Base-by-base conservation (phyloP, 2,888 invertebrate genomes). In the Epinotia nisella region DNA sequence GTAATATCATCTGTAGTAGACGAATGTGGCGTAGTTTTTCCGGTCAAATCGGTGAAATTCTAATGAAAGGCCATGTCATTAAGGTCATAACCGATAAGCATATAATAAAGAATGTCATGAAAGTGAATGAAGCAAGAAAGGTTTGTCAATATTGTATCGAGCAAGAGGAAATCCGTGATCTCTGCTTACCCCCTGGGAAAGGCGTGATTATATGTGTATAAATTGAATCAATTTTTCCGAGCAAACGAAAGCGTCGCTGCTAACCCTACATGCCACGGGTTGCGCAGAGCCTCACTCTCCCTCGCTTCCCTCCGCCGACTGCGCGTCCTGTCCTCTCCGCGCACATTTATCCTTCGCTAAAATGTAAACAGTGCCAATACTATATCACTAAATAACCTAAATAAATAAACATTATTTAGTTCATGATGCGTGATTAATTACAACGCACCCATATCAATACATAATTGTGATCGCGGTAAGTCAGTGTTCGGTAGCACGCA, bases 271-370 rank as follows among this genome's bases (percentile, higher is more conserved):
- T 66, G 80, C 75, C 79, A 82, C 83, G 82, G 85, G 80, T 41
- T 91, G 90, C 92, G 92, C 89, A 85, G 80, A 85, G 80, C 85
- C 89, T 90, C 93, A 90, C 86, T 85, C 83, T 81, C 78, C 77
- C 82, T 80, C 84, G 85, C 90, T 83, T 86, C 83, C 86, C 84
- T 81, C 79, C 81, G 78, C 83, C 78, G 80, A 80, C 82, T 82
- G 78, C 82, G 80, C 79, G 76, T 76, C 75, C 72, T 77, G 71
- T 76, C 71, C 72, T 72, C 74, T 75, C 72, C 76, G 71, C 75
- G 76, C 75, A 72, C 71, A 81, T 78, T 75, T 67, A 71, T 68
- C 75, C 67, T 74, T 29, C 66, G 74, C 72, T 70, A 59, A 74
- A 76, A 82, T 80, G 82, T 83, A 83, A 85, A 85, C 80, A 84